Percentiles rank a stretch among this genome's conserved stretches.
phyloP scores from a whole-genome alignment of 2,113 vertebrate genomes.

The Cyanocitta stelleri region DNA sequence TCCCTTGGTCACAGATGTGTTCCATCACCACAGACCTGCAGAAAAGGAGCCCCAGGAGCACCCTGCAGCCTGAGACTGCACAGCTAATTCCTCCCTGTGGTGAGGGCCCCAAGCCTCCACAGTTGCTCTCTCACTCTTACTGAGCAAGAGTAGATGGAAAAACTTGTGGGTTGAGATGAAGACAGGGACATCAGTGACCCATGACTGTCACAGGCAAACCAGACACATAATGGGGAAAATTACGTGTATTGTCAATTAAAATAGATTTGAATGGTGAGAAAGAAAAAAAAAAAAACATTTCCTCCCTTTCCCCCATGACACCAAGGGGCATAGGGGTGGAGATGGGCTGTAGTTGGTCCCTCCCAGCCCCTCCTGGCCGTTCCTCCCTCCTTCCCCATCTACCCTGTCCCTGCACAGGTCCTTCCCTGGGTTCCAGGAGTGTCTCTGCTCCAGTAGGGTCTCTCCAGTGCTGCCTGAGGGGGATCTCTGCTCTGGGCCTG shows the following conservation, averaged over 20 bases:
- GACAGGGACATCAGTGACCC: background rate
- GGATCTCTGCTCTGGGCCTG: background rate
- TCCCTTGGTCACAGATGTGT: background rate
- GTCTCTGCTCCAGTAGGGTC: background rate
- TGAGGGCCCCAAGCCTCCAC: background rate
- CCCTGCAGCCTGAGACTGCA: background rate
- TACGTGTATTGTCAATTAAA: background rate
- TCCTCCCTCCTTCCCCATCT: background rate
- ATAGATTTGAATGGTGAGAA: background rate
- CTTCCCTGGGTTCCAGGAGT: background rate
- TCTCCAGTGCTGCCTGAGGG: background rate
- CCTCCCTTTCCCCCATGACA: fast-evolving
- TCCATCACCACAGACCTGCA: background rate
- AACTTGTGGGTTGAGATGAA: fast-evolving
- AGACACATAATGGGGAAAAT: background rate
- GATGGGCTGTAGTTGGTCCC: fast-evolving
- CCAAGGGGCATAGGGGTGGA: fast-evolving
- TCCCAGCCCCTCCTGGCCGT: fast-evolving
- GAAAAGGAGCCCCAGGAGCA: background rate
- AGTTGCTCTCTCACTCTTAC: background rate
- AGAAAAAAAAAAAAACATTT: background rate
- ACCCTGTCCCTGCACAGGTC: background rate
- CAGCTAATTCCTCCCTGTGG: background rate
- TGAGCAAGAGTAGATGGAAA: background rate
- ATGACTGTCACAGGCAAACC: background rate